Base-by-base conservation (phyloP, 1,140 invertebrate species). In the Heliconius himera region DNA sequence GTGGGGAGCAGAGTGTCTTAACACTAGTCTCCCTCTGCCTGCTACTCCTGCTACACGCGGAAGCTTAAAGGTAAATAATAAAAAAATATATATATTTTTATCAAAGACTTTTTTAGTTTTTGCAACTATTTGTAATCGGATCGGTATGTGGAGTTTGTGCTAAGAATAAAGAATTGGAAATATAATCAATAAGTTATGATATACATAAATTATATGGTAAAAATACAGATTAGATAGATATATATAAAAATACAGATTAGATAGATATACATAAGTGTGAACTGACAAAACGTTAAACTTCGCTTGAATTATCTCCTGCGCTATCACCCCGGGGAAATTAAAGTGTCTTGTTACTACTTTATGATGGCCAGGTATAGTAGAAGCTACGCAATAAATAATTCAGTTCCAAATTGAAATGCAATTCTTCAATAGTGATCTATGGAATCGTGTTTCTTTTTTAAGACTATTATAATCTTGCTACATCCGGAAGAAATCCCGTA, bases 241-340 rank as follows among this genome's bases (percentile, higher is more conserved):
- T n/a, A n/a, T n/a, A n/a, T 11, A 60, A 60, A 60, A 60, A 8
- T 11, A 66, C 60, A 9, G 26, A 13, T 66, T 66, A 66, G 60
- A n/a, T n/a, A n/a, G n/a, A 54, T 79, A 70, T 38, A 60, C 8
- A 54, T 49, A 54, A 77, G 70, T 72, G 70, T 66, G 85, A 92
- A 91, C 92, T 93, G 92, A 93, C 92, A 94, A 93, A 93, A 94
- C 88, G 91, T 90, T 90, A 22, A 93, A 90, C 89, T 90, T 86
- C 78, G 90, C 88, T 93, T 94, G 91, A 94, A 94, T 94, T 94
- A 94, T 94, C 82, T 85, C 87, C 88, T 72, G 33, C 36, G 89
- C 86, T 82, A 70, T 82, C 81, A 86, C 91, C 89, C 92, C 72
- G 76, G 92, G 92, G 92, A 94, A 94, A 94, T 94, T 94, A 94